A percentile compares a stretch with the other conserved stretches of the same genome.
phyloP scores from a whole-genome alignment of 1,140 invertebrate species.

The Drosophila equinoxialis region DNA sequence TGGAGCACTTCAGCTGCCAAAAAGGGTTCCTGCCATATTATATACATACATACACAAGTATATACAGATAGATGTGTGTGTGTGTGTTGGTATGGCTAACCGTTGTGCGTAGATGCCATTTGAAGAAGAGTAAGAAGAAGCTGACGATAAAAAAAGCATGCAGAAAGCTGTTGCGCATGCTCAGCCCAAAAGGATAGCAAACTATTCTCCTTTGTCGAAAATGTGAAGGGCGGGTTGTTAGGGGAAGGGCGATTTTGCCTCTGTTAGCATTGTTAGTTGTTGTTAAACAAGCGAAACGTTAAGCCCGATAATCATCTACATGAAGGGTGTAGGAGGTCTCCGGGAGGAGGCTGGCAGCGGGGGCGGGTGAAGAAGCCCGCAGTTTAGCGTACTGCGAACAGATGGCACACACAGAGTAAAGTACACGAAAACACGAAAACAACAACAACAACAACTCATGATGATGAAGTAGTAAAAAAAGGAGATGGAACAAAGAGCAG shows the following conservation, averaged over 20 bases:
- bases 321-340: slow-evolving; percentile 8
- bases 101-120: slow-evolving; percentile 47
- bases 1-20: slow-evolving; percentile 77
- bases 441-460: slow-evolving; percentile 18
- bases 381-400: slow-evolving; percentile 81
- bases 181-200: slow-evolving; percentile 44
- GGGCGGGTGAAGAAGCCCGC: slow-evolving; percentile 36
- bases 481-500: background rate
- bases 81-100: slow-evolving; percentile 6
- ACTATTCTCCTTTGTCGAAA: slow-evolving; percentile 6
- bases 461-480: background rate
- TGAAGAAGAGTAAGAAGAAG: background rate
- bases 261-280: slow-evolving; percentile 70
- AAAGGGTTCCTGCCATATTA: slow-evolving; percentile 34
- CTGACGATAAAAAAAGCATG: slow-evolving; percentile 24
- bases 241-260: background rate
- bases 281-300: slow-evolving; percentile 79
- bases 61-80: background rate
- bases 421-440: slow-evolving; percentile 30
- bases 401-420: slow-evolving; percentile 52
- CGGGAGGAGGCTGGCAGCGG: background rate
- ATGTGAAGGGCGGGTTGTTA: background rate
- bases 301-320: slow-evolving; percentile 77
- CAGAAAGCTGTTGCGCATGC: slow-evolving; percentile 29
- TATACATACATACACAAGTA: background rate